Percentiles rank a stretch among this genome's conserved stretches.
Conservation (phyloP, 1,140 invertebrate genomes). For the Macrocentrus cingulum region DNA sequence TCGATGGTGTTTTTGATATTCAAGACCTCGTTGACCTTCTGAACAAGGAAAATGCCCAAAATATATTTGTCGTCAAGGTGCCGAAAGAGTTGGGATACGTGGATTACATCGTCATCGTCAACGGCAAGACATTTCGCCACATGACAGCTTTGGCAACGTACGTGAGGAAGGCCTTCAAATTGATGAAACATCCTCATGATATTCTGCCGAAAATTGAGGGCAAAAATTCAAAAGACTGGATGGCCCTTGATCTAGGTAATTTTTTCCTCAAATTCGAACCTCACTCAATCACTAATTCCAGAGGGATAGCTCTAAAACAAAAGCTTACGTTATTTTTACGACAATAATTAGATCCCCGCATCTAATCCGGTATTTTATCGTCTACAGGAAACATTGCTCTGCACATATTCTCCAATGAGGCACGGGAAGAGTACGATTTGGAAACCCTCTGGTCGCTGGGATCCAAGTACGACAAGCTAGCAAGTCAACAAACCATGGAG, state of each 20-base stretch:
- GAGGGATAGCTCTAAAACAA: too few species aligned
- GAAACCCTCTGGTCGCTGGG: constrained; percentile 90
- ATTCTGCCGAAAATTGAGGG: constrained; percentile 77
- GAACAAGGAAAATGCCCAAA: constrained; percentile 72
- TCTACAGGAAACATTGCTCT: constrained; percentile 81
- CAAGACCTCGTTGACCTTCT: constrained; percentile 81
- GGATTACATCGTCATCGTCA: constrained; percentile 79
- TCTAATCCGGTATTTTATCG: too few species aligned
- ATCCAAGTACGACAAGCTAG: constrained; percentile 73
- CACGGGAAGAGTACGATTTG: constrained; percentile 77
- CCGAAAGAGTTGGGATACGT: constrained; percentile 77
- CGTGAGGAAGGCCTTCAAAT: constrained; percentile 78
- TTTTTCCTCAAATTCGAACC: constrained; percentile 22
- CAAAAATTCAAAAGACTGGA: constrained; percentile 75
- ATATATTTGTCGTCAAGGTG: constrained; percentile 81
- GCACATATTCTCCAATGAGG: constrained; percentile 79
- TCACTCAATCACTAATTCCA: too few species aligned
- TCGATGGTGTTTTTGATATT: constrained; percentile 81
- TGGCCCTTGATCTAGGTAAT: constrained; percentile 85
- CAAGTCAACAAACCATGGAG: constrained; percentile 62
- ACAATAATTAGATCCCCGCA: too few species aligned
- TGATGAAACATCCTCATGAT: constrained; percentile 69
- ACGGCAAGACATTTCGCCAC: constrained; percentile 73
- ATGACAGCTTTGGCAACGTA: constrained; percentile 75
- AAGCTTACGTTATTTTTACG: too few species aligned